phyloP scores from a whole-genome alignment of 2,797 vertebrate genomes.

The Hyperoplus lanceolatus region DNA sequence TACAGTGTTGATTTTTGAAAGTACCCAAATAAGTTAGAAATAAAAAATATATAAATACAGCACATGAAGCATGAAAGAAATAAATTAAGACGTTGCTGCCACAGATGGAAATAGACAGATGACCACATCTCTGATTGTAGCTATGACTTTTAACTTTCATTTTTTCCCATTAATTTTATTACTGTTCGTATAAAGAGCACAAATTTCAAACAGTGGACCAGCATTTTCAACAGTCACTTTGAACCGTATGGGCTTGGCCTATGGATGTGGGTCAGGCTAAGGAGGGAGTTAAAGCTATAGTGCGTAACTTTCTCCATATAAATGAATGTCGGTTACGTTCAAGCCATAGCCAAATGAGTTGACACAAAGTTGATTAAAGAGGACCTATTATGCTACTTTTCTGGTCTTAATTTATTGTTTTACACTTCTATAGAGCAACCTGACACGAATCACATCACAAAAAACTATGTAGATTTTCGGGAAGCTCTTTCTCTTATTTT shows the following conservation, averaged over 20 bases:
- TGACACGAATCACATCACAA: too few species aligned
- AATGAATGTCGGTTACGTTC: too few species aligned
- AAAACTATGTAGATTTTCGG: too few species aligned
- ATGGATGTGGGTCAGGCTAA: constrained; percentile 41
- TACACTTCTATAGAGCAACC: too few species aligned
- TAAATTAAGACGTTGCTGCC: constrained; percentile 65
- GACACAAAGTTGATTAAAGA: too few species aligned
- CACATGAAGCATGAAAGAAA: constrained; percentile 61
- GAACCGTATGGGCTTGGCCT: constrained; percentile 43
- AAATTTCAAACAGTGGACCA: constrained; percentile 23
- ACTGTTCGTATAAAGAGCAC: constrained; percentile 5
- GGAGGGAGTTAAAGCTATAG: constrained; percentile 8
- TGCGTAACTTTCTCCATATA: too few species aligned
- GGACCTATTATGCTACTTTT: too few species aligned
- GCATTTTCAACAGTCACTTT: constrained; percentile 45
- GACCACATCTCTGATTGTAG: constrained; percentile 10
- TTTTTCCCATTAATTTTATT: not conserved
- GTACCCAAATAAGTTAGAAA: constrained; percentile 78
- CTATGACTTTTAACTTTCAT: constrained; percentile 5
- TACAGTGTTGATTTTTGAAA: constrained; percentile 56
- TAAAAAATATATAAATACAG: constrained; percentile 78
- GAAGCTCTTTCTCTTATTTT: too few species aligned
- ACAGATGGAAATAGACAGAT: constrained; percentile 24
- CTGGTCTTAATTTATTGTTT: too few species aligned
- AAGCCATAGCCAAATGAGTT: too few species aligned